Evolutionary conservation across 2,888 invertebrate species (phyloP).

Genomic region (Amphipyra tragopoginis): DNA sequence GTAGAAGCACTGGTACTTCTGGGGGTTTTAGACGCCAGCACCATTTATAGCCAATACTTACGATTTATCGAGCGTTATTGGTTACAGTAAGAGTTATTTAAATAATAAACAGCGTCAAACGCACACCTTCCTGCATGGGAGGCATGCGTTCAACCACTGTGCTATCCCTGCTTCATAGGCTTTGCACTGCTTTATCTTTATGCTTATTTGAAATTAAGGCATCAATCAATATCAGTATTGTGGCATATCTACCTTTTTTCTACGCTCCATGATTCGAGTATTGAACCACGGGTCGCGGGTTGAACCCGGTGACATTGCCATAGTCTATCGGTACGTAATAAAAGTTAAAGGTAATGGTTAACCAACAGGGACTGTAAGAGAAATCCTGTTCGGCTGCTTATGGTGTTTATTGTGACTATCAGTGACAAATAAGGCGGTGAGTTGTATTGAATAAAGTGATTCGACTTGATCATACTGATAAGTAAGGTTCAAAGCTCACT

Average conservation of each 20-base stretch:
- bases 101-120: too few species aligned
- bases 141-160: too few species aligned
- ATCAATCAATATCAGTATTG: too few species aligned
- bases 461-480: conserved; percentile 4
- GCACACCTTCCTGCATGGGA: too few species aligned
- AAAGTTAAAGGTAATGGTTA: conserved; percentile 14
- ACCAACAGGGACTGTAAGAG: conserved; percentile 14
- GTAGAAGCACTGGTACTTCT: too few species aligned
- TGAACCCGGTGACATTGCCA: conserved; percentile 30
- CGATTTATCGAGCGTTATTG: too few species aligned
- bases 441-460: not conserved
- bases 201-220: too few species aligned
- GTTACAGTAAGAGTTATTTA: too few species aligned
- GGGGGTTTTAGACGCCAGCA: too few species aligned
- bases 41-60: too few species aligned
- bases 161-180: too few species aligned
- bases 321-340: conserved; percentile 28
- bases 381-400: conserved; percentile 18
- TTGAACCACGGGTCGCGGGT: conserved; percentile 18
- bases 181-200: too few species aligned
- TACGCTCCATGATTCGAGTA: not conserved
- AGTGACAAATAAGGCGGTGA: conserved; percentile 16
- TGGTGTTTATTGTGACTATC: conserved; percentile 10
- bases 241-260: not conserved
- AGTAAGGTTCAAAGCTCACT: not conserved